Evolutionary conservation across 2,797 vertebrate species (phyloP), one percentile per base, ranked within the genome.

Genomic region (Mastacembelus armatus): DNA sequence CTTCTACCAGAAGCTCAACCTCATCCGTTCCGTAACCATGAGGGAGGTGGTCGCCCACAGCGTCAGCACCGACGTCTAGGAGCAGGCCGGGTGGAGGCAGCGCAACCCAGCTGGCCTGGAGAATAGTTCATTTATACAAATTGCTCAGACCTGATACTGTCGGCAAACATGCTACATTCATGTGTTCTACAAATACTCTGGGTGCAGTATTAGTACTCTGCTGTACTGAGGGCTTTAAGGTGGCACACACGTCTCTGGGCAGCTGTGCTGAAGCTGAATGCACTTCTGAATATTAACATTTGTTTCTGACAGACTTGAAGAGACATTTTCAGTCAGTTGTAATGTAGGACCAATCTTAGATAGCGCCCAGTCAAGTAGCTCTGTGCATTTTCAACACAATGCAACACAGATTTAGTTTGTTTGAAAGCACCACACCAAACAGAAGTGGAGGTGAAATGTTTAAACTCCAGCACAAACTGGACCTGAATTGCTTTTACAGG

Each of bases 1-100:
- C 73, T 87, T 97, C 85, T 91, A 97, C 85, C 88, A 96, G 74
- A 95, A 96, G 0, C 94, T 98, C 47, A 94, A 95, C 71, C 94
- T 96, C 73, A 92, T 94, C 88, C 95, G 95, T 69, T 95, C 96
- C 3, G 90, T 95, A 1, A 95, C 96, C 91, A 95, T 96, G 95
- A 94, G 95, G 24, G 96, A 97, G 65, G 94, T 95, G 59, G 95
- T 96, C 73, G 93, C 94, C 26, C 94, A 95, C 45, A 96, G 97
- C 69, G 86, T 97, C 88, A 99, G 97, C 93, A 98, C 97, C 0
- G 97, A 99, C 0, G 97, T 99, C 35, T 99, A 90, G 68, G 60
- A 50, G 59, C 38, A 1, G 38, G 19, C 18, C 4, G 48, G 3
- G 18, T 3, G 55, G 21, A 58, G 38, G 2, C 18, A 2, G 33